phyloP scores from a whole-genome alignment of 2,113 vertebrate species.

The Pseudorhombus dupliciocellatus region DNA sequence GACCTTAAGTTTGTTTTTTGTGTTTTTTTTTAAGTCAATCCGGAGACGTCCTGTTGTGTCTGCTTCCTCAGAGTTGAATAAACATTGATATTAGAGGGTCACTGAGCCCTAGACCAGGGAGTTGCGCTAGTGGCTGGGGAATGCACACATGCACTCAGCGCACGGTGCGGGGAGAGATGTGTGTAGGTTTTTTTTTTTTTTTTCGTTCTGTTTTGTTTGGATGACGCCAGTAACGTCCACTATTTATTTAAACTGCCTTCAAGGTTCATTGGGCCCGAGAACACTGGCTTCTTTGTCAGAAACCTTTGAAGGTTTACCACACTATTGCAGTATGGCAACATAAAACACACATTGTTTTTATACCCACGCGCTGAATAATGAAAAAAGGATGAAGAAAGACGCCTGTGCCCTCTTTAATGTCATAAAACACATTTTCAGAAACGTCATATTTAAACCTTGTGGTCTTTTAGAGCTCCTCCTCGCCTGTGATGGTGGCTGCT shows the following conservation, averaged over 20 bases:
- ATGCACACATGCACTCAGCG: slow-evolving; percentile 47
- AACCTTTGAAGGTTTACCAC: slow-evolving; percentile 17
- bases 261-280: slow-evolving; percentile 20
- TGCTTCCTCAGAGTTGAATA: slow-evolving; percentile 62
- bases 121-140: slow-evolving; percentile 53
- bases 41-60: slow-evolving; percentile 66
- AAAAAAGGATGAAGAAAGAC: neutral
- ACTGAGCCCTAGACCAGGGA: slow-evolving; percentile 33
- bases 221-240: slow-evolving; percentile 20
- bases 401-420: neutral
- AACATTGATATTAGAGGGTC: slow-evolving; percentile 68
- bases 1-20: neutral
- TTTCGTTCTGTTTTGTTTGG: slow-evolving; percentile 53
- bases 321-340: neutral
- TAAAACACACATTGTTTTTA: slow-evolving; percentile 3
- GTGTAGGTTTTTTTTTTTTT: slow-evolving; percentile 15
- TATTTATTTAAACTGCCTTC: slow-evolving; percentile 26
- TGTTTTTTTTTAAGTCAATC: slow-evolving; percentile 14
- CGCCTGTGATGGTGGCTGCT: slow-evolving; percentile 8
- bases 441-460: neutral
- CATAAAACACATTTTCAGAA: neutral
- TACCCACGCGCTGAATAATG: neutral
- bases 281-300: slow-evolving; percentile 44
- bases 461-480: slow-evolving; percentile 2
- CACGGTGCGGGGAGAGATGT: slow-evolving; percentile 29